phyloP scores from a whole-genome alignment of 2,797 vertebrate genomes.

The Eptatretus atami region DNA sequence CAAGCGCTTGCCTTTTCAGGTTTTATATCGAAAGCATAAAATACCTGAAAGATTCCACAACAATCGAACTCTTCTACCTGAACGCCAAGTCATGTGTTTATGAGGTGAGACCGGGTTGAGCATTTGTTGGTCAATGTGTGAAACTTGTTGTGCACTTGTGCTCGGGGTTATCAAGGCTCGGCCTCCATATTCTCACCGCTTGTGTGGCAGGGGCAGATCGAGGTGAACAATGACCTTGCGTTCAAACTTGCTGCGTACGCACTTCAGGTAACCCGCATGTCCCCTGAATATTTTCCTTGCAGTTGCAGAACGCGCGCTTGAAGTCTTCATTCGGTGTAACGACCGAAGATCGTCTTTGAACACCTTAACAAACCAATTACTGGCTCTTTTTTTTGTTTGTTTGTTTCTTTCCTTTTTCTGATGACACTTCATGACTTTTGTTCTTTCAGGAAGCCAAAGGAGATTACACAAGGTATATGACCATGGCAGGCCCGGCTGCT shows the following conservation, averaged over 20 bases:
- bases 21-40: conserved; percentile 1
- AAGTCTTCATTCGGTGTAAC: too few relatives aligned
- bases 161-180: background rate
- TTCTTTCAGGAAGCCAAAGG: conserved; percentile 4
- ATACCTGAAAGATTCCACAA: conserved; percentile 2
- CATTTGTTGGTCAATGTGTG: background rate
- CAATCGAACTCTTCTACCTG: conserved; percentile 2
- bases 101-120: background rate
- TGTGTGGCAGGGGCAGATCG: conserved; percentile 1
- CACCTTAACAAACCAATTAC: too few relatives aligned
- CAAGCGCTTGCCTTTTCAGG: background rate
- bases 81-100: conserved; percentile 1
- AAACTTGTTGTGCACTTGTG: background rate
- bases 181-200: background rate
- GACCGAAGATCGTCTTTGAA: too few relatives aligned
- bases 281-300: background rate
- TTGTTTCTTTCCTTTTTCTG: too few relatives aligned
- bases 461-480: conserved; percentile 5
- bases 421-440: too few relatives aligned
- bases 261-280: background rate
- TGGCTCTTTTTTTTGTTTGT: too few relatives aligned
- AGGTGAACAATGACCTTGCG: background rate
- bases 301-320: too few relatives aligned
- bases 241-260: background rate
- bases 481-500: too few relatives aligned